A percentile compares a stretch with the other conserved stretches of the same genome.
Evolutionary conservation across 2,797 vertebrate genomes (phyloP).

Genomic region (Crocidura indochinensis): DNA sequence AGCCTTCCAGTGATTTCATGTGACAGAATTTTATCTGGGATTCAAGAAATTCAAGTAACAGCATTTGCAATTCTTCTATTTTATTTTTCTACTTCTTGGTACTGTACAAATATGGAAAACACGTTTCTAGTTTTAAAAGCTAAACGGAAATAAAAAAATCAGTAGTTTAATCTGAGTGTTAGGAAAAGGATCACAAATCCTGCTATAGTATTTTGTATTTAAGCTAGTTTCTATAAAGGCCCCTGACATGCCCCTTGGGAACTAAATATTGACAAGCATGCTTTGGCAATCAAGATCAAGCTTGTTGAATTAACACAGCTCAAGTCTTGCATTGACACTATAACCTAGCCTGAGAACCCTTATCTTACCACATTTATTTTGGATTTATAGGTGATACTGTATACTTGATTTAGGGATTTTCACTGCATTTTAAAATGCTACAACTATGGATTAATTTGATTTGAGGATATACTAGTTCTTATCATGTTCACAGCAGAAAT

Average conservation of each 20-base stretch:
- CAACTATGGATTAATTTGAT: slow-evolving; percentile 84
- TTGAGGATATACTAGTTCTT: slow-evolving; percentile 78
- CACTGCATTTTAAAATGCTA: slow-evolving; percentile 83
- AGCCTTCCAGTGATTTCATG: slow-evolving; percentile 79
- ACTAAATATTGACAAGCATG: slow-evolving; percentile 91
- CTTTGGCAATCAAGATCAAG: slow-evolving; percentile 90
- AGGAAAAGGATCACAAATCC: slow-evolving; percentile 91
- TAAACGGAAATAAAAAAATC: slow-evolving; percentile 82
- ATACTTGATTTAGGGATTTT: slow-evolving; percentile 87
- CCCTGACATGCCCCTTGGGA: slow-evolving; percentile 86
- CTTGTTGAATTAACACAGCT: slow-evolving; percentile 90
- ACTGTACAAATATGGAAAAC: slow-evolving; percentile 83
- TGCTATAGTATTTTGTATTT: slow-evolving; percentile 88
- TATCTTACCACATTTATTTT: slow-evolving; percentile 88
- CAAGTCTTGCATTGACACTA: slow-evolving; percentile 87
- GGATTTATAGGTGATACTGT: slow-evolving; percentile 85
- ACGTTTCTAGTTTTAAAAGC: slow-evolving; percentile 83
- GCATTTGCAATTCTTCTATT: slow-evolving; percentile 82
- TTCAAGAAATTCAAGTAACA: slow-evolving; percentile 84
- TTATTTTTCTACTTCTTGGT: slow-evolving; percentile 82
- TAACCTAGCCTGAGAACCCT: slow-evolving; percentile 88
- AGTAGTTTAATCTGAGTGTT: slow-evolving; percentile 90
- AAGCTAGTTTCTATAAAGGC: slow-evolving; percentile 88
- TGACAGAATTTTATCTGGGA: slow-evolving; percentile 86
- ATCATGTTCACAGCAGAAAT: slow-evolving; percentile 77